Evolutionary conservation across 2,888 invertebrate genomes (phyloP).

Genomic region (Hirudinaria manillensis): DNA sequence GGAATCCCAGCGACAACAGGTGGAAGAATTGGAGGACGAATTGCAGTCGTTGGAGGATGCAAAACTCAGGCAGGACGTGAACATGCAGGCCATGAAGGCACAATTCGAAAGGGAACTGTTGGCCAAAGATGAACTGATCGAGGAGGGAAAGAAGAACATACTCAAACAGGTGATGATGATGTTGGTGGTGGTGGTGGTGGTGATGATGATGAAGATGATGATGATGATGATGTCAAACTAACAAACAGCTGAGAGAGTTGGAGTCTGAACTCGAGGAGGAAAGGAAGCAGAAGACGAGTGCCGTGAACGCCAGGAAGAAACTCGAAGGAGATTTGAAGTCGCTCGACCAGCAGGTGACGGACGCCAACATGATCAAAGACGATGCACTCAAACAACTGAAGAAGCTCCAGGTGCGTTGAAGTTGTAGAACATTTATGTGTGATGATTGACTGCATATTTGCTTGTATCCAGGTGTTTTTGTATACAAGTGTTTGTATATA

Average conservation of each 20-base stretch:
- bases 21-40: conserved; percentile 58
- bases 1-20: conserved; percentile 78
- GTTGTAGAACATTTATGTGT: background rate
- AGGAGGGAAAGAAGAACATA: conserved; percentile 82
- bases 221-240: conserved; percentile 19
- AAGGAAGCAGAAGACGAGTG: conserved; percentile 82
- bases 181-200: conserved; percentile 55
- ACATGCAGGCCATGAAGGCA: conserved; percentile 89
- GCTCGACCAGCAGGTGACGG: conserved; percentile 60
- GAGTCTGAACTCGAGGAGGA: conserved; percentile 94
- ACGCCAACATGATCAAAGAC: conserved; percentile 83
- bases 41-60: conserved; percentile 93
- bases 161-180: conserved; percentile 82
- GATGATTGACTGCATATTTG: no score
- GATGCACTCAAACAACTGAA: conserved; percentile 92
- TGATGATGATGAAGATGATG: conserved; percentile 14
- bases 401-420: conserved; percentile 63
- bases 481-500: no score
- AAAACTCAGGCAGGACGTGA: conserved; percentile 89
- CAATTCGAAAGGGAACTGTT: conserved; percentile 87
- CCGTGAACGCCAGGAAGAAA: conserved; percentile 82
- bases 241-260: conserved; percentile 69
- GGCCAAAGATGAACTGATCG: conserved; percentile 88
- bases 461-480: no score
- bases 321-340: conserved; percentile 89